Conservation (phyloP, 1,140 invertebrate genomes). For the Manduca sexta region DNA sequence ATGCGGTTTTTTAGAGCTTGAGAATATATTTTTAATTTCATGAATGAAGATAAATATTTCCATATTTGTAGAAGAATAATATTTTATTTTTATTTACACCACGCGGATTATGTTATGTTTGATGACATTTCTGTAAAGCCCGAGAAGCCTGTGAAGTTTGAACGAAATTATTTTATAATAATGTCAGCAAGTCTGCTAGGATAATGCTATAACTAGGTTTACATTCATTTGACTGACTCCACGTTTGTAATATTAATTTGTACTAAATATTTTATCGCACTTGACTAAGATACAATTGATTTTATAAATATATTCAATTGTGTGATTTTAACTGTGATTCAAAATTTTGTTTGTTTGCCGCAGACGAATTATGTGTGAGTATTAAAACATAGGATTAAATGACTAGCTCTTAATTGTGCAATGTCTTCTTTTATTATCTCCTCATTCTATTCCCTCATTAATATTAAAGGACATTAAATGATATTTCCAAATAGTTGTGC, state of each 20-base stretch:
- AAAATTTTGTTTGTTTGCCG: slow-evolving; percentile 15
- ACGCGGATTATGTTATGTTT: too few species aligned
- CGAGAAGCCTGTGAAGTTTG: too few species aligned
- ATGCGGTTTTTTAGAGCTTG: too few species aligned
- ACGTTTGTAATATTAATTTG: slow-evolving; percentile 4
- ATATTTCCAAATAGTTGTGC: slow-evolving; percentile 4
- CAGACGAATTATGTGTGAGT: slow-evolving; percentile 20
- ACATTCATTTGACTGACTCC: slow-evolving; percentile 24
- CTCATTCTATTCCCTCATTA: too few species aligned
- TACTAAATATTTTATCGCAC: background rate
- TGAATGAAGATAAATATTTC: too few species aligned
- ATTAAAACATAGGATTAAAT: slow-evolving; percentile 11
- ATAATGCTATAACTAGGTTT: background rate
- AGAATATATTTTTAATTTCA: too few species aligned
- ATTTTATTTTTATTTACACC: too few species aligned
- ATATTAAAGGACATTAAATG: background rate
- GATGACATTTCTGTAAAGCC: too few species aligned
- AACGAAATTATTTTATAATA: too few species aligned
- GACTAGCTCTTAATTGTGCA: background rate
- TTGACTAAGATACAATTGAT: slow-evolving; percentile 3
- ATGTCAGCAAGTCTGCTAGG: slow-evolving; percentile 1
- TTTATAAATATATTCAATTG: slow-evolving; percentile 17
- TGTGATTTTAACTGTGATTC: slow-evolving; percentile 28
- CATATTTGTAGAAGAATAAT: too few species aligned
- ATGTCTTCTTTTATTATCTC: slow-evolving; percentile 4